Percentiles rank a stretch among this genome's conserved stretches.
Conservation (phyloP, 2,797 vertebrate species). For the Peromyscus melanophrys region DNA sequence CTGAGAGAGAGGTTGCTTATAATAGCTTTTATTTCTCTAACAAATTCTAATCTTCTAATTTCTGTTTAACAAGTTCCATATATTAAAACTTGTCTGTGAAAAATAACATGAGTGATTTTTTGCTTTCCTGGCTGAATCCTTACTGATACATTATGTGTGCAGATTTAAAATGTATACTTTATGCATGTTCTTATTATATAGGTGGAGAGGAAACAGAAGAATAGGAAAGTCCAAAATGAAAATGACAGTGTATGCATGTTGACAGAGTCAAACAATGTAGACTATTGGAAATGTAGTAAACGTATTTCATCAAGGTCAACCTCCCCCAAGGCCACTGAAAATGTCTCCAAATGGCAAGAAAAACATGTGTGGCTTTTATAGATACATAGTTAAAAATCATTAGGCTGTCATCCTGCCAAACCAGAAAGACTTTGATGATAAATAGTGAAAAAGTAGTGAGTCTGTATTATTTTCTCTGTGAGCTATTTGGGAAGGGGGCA, state of each 20-base stretch:
- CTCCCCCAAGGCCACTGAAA: slow-evolving; percentile 33
- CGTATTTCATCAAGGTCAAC: slow-evolving; percentile 25
- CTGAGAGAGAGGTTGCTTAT: background rate
- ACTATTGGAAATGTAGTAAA: slow-evolving; percentile 39
- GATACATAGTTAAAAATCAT: slow-evolving; percentile 52
- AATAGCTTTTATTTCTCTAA: slow-evolving; percentile 33
- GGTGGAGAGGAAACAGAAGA: background rate
- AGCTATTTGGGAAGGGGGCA: background rate
- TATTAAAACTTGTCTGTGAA: slow-evolving; percentile 41
- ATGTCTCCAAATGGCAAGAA: slow-evolving; percentile 54
- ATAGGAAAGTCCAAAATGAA: slow-evolving; percentile 50
- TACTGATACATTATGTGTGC: background rate
- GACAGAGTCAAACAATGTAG: slow-evolving; percentile 6
- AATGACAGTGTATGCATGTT: slow-evolving; percentile 40
- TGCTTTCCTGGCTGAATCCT: slow-evolving; percentile 36
- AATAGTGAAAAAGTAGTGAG: slow-evolving; percentile 47
- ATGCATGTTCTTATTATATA: background rate
- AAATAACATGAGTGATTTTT: background rate
- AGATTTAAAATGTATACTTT: slow-evolving; percentile 36
- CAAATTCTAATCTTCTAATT: background rate
- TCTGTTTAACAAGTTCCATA: slow-evolving; percentile 15
- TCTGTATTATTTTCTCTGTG: background rate
- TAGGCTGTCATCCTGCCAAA: slow-evolving; percentile 35
- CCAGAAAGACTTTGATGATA: slow-evolving; percentile 38
- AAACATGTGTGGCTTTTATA: slow-evolving; percentile 27